Base-by-base conservation (phyloP, 2,888 invertebrate species). In the Hylaea fasciaria region DNA sequence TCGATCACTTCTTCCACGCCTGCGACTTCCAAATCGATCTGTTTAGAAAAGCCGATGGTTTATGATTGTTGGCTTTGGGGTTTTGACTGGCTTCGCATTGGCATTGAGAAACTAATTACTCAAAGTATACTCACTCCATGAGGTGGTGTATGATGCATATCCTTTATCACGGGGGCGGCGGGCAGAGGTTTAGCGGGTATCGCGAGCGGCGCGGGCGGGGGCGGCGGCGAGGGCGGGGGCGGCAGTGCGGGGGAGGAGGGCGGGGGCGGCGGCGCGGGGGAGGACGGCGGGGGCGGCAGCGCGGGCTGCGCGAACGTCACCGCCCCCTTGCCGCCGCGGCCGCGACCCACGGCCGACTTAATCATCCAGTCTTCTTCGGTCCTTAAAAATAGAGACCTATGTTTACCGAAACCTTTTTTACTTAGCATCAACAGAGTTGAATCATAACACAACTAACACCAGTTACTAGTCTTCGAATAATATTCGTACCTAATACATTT, bases 291-390 rank as follows among this genome's bases (percentile, higher is more conserved):
- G 9, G 64, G 48, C 68, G 69, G 29, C 74, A 73, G 29, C 74
- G 79, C 3, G 32, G 64, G 55, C 35, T 52, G 48, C 14, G 65
- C 40, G 2, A 72, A 50, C 35, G 68, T 48, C 0, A 53, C 66
- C 73, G 82, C 62, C 72, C 83, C 63, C 76, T 89, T 76, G 75
- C 83, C 66, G 68, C 81, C 65, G 69, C 89, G 81, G 2, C 64
- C 76, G 39, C 83, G 86, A 64, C 77, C 86, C 4, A 47, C 14
- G 66, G 66, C 73, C 44, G 72, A 71, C 52, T 70, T 75, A 77
- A 78, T 92, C 61, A 73, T 58, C 87, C 85, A 89, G 68, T 86
- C 94, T 78, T 80, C 93, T 87, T 91, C 90, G 14, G 78, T 83
- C 70, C 91, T 91, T 46, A 9, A n/a, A 45, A 52, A 48, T 14